Evolutionary conservation across 1,140 invertebrate genomes (phyloP).

Genomic region (Magallana ariakensis): DNA sequence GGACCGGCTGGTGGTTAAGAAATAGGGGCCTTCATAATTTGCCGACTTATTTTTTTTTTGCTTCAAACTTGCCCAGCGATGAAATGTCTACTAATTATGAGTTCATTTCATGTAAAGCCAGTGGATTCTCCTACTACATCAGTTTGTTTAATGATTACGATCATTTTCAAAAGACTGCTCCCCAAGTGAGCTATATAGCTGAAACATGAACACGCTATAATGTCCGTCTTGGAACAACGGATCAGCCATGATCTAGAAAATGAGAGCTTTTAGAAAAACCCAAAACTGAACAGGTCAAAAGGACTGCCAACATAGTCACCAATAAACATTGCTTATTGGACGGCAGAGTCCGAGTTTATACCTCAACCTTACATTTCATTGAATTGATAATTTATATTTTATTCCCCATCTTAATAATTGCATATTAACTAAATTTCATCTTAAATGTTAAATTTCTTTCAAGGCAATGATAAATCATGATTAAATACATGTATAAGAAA

Average conservation of each 20-base stretch:
- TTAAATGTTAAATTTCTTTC: too few relatives aligned
- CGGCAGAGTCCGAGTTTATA: too few relatives aligned
- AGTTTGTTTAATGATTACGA: constrained; percentile 18
- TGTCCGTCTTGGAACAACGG: background rate
- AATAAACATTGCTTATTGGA: too few relatives aligned
- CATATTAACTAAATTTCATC: too few relatives aligned
- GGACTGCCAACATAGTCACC: too few relatives aligned
- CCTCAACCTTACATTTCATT: too few relatives aligned
- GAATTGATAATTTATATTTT: too few relatives aligned
- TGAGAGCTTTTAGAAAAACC: too few relatives aligned
- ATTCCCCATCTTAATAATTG: too few relatives aligned
- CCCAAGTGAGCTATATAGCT: background rate
- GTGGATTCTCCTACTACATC: background rate
- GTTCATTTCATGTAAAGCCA: constrained; percentile 25
- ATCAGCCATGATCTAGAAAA: background rate
- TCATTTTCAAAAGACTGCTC: constrained; percentile 3
- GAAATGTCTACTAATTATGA: constrained; percentile 15
- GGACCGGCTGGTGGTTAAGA: background rate
- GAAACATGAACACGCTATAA: constrained; percentile 2
- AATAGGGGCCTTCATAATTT: background rate
- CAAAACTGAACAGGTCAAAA: too few relatives aligned
- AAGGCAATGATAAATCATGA: too few relatives aligned
- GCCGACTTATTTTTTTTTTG: background rate
- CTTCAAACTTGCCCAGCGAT: background rate
- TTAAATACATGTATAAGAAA: too few relatives aligned